Base-by-base conservation (phyloP, 2,113 vertebrate species). In the Phalacrocorax pelagicus region DNA sequence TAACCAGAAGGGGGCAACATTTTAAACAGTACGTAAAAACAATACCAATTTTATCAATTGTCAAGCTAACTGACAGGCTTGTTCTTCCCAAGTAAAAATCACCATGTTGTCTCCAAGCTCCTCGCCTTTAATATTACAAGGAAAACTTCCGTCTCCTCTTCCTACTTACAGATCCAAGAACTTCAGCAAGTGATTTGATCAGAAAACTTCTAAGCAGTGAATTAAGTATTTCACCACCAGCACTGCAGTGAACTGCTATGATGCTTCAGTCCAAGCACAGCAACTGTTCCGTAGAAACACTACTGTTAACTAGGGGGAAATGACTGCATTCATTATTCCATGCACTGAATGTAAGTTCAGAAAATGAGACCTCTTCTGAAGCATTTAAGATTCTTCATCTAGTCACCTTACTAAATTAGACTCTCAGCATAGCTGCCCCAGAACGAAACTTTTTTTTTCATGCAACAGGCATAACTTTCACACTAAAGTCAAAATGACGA, bases 1-100 rank as follows among this genome's bases (percentile, higher is more conserved):
- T 36, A 87, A n/a, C 98, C 98, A 98, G 97, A 74, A 98, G 98
- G 77, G 97, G 97, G 98, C 97, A 97, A 96, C 93, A 95, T 97
- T 94, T 94, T 18, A 96, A 96, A 95, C 18, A 15, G 6, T 20
- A 94, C 77, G 19, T 4, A 11, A 69, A 63, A 21, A 26, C 49
- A 40, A 12, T 3, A 47, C 10, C 40, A 4, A 7, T 17, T 44
- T 19, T 4, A 32, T 29, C 67, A 23, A n/a, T n/a, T 23, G 38
- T 38, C 32, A 36, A 84, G 11, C 26, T 27, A 17, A 10, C 15
- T 6, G 32, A 59, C 38, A 42, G 0, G 5, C 32, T 46, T 3
- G 3, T 4, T 34, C 15, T 30, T 19, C 16, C 52, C 40, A 72
- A 73, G 52, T n/a, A 54, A 47, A 88, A 77, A 12, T 2, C 46